A percentile compares a stretch with the other conserved stretches of the same genome.
Evolutionary conservation across 37 sponge, comb jelly and placozoan species (phyloP).

Genomic region (Halisarca cf. caerulea): DNA sequence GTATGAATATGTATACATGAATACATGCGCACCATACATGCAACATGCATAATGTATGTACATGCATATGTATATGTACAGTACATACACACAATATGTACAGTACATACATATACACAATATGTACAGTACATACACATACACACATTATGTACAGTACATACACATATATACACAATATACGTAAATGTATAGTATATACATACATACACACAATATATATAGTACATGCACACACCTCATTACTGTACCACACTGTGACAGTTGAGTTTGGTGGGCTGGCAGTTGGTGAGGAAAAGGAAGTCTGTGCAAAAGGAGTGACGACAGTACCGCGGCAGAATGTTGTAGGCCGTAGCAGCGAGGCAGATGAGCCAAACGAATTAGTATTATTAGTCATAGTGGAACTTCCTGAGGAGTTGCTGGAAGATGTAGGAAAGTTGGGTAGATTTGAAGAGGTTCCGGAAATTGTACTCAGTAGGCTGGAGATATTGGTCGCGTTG

Average conservation of each 20-base stretch:
- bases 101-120: not conserved
- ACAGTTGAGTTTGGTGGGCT: conserved; percentile 15
- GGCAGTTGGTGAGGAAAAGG: not conserved
- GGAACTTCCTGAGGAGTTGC: not conserved
- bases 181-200: not conserved
- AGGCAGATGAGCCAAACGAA: no score
- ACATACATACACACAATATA: not conserved
- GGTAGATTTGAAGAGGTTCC: no score
- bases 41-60: no score
- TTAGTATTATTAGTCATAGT: no score
- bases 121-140: not conserved
- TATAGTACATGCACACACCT: conserved; percentile 20
- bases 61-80: no score
- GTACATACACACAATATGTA: no score
- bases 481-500: not conserved
- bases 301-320: not conserved
- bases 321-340: no score
- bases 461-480: no score
- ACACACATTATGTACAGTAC: not conserved
- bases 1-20: no score
- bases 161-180: not conserved
- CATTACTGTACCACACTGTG: conserved; percentile 86
- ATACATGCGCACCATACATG: no score
- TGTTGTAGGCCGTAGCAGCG: no score
- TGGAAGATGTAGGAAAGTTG: no score